A percentile compares a stretch with the other conserved stretches of the same genome.
phyloP scores from a whole-genome alignment of 2,113 vertebrate species.

The Stictonetta naevosa region DNA sequence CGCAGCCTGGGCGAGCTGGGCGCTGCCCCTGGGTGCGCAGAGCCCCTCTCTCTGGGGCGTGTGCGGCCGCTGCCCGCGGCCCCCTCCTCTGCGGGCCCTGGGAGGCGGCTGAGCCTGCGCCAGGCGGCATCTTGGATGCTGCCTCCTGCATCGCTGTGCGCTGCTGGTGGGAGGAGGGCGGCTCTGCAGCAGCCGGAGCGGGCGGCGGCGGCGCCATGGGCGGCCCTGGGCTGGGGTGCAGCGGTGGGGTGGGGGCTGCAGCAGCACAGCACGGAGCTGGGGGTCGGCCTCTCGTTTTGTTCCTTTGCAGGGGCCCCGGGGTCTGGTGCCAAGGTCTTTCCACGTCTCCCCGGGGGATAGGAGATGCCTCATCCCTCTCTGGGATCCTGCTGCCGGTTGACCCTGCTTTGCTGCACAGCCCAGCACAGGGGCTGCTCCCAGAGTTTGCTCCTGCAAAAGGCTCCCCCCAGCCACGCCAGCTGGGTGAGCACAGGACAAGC shows the following conservation, averaged over 20 bases:
- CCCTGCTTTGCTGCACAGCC: neutral
- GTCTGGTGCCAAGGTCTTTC: neutral
- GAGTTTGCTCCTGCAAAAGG: neutral
- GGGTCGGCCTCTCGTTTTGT: neutral
- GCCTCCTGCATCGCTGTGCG: neutral
- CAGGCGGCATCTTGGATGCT: neutral
- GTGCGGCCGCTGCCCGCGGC: neutral
- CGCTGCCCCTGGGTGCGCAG: neutral
- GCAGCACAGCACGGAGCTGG: fast-evolving
- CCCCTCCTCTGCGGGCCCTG: neutral
- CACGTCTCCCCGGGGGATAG: neutral
- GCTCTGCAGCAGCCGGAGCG: neutral
- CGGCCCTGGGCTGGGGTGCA: fast-evolving
- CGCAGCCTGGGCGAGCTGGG: fast-evolving
- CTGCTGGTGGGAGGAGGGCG: neutral
- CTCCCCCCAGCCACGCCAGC: neutral
- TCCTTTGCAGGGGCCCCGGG: neutral
- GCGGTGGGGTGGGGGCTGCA: neutral
- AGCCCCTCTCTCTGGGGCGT: fast-evolving
- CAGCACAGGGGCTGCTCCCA: neutral
- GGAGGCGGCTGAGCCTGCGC: slow-evolving; percentile 4
- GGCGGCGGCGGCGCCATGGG: fast-evolving
- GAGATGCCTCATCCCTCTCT: neutral
- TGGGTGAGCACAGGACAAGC: neutral
- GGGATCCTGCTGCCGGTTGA: neutral